These are phyloP conservation scores for Euproctis similis DNA, from an alignment of 2,888 invertebrate genomes.

Conservation along the genomic window DNA sequence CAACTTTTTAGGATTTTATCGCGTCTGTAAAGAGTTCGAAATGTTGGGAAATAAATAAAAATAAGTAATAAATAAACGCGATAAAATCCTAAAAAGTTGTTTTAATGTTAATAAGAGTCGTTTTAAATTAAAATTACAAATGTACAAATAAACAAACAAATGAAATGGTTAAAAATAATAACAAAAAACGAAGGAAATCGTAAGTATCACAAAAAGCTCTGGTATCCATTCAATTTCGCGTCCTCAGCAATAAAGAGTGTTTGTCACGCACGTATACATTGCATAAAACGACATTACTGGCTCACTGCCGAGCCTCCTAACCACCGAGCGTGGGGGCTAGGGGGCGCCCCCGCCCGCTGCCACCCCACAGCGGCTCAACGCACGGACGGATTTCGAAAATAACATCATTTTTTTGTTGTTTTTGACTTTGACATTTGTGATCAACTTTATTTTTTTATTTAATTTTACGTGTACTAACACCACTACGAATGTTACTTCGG, in stretches of 20 bases:
- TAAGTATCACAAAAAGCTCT: constrained; percentile 24
- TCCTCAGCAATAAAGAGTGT: constrained; percentile 63
- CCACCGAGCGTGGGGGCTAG: constrained; percentile 5
- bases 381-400: constrained; percentile 55
- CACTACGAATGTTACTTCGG: too few species aligned
- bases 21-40: too few species aligned
- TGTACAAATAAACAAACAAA: too few species aligned
- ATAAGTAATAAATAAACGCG: too few species aligned
- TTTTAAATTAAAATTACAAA: too few species aligned
- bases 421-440: constrained; percentile 25
- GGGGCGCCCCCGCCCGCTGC: constrained; percentile 25
- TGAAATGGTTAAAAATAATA: too few species aligned
- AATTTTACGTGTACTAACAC: too few species aligned
- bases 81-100: too few species aligned
- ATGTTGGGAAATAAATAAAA: too few species aligned
- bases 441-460: constrained; percentile 5
- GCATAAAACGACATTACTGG: constrained; percentile 50
- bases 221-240: constrained; percentile 59
- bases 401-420: constrained; percentile 36
- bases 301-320: constrained; percentile 10
- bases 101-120: too few species aligned
- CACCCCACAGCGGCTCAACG: constrained; percentile 42
- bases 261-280: constrained; percentile 72
- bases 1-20: too few species aligned
- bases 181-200: constrained; percentile 5